Evolutionary conservation across 2,888 invertebrate genomes (phyloP), one percentile per base, ranked within the genome.

Genomic region (Camptogramma bilineatum): DNA sequence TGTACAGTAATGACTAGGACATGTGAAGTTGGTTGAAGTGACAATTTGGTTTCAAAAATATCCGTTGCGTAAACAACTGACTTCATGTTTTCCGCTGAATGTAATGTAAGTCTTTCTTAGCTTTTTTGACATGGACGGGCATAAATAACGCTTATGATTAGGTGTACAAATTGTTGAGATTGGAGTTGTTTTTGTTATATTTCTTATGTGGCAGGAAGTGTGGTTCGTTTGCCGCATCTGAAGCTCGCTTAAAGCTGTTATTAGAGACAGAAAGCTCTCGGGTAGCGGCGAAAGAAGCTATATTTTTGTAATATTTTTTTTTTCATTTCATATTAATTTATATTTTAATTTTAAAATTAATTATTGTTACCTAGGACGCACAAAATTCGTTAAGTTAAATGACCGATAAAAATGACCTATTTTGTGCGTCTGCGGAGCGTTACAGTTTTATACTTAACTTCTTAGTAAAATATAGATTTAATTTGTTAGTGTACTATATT

Each of bases 151-250:
- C 13, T 39, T 13, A 39, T 13, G 13, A 13, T 39, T 44, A 44
- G 47, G 34, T 53, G 52, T 60, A 48, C 13, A 60, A 53, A 53
- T 53, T 53, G 39, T 39, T 48, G 48, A 48, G 7, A 48, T 17
- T 47, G 10, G 16, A 47, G 13, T 42, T 39, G 5, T 44, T 53
- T 52, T 39, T n/a, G n/a, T 7, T 42, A 8, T 18, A 18, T 9
- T 2, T 19, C n/a, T n/a, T n/a, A n/a, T 34, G 13, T 52, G 19
- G 2, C 2, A 19, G 46, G 19, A 13, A 13, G 13, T 13, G 34
- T 39, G 13, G 10, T 13, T 39, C 34, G 13, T 39, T 39, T 13
- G 34, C 34, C 34, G 34, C 34, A 39, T 39, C 34, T 39, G 34
- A 39, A 13, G 9, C 13, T 39, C 34, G 34, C 13, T 13, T 13